Base-by-base conservation (phyloP, 2,888 invertebrate species). In the Unio pictorum region DNA sequence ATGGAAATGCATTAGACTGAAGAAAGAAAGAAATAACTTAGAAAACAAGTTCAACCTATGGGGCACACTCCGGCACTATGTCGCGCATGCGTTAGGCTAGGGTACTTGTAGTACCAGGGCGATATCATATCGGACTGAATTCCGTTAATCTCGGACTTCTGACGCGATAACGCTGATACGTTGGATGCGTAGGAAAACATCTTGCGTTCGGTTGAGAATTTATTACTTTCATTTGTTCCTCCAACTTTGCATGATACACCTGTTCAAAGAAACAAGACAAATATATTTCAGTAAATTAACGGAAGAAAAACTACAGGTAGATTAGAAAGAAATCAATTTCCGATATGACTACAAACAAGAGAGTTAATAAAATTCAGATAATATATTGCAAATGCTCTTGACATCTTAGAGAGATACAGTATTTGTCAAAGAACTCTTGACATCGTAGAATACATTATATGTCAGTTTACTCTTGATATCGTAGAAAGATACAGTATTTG, bases 61-160 rank as follows among this genome's bases (percentile, higher is more conserved):
- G 78, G 73, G 20, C 76, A 80, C 1, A 77, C 79, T 5, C 75
- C 84, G 61, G 83, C 82, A 61, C 82, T 84, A 66, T 84, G 83
- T 28, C 86, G 75, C 2, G 83, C 80, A 61, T 78, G 74, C 28
- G 72, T 79, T 82, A 86, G 81, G 66, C 76, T 75, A 0, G 86
- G 81, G n/a, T 84, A 73, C 28, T 78, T 75, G 18, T 78, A 71
- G n/a, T 75, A 75, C 86, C 86, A 86, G 0, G 84, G 86, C 15
- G 80, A 79, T 28, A 84, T 72, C 28, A 84, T 72, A 54, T 81
- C 77, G 1, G 63, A 60, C 28, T 45, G 45, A 45, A 45, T 45
- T 45, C 45, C 45, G 45, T 15, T 15, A 45, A 45, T 57, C 57
- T 45, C 20, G 18, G 65, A 30, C 55, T 45, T 55, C n/a, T 66